phyloP scores from a whole-genome alignment of 2,797 vertebrate genomes.

The Betta splendens region DNA sequence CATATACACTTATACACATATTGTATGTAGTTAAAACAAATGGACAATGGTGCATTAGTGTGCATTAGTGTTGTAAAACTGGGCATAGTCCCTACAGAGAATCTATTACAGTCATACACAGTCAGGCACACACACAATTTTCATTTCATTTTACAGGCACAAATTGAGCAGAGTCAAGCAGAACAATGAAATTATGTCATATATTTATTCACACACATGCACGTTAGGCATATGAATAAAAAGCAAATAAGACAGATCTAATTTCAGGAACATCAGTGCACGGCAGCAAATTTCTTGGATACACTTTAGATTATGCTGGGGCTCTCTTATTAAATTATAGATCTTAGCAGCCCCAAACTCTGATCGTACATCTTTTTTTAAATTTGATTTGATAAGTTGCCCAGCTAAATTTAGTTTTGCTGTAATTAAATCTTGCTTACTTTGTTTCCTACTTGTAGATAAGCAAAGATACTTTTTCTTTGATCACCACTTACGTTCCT shows the following conservation, averaged over 20 bases:
- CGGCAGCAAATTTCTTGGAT: slow-evolving; percentile 63
- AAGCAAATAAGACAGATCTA: slow-evolving; percentile 72
- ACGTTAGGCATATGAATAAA: slow-evolving; percentile 69
- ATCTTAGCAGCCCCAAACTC: slow-evolving; percentile 61
- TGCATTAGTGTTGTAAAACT: slow-evolving; percentile 23
- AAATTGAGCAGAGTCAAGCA: slow-evolving; percentile 71
- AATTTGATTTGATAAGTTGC: slow-evolving; percentile 77
- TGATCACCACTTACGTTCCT: slow-evolving; percentile 27
- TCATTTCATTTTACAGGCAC: slow-evolving; percentile 66
- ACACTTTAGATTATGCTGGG: slow-evolving; percentile 63
- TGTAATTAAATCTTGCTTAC: slow-evolving; percentile 72
- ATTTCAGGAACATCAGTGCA: slow-evolving; percentile 69
- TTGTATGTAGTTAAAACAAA: slow-evolving; percentile 27
- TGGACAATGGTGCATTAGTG: slow-evolving; percentile 33
- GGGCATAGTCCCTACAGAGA: slow-evolving; percentile 50
- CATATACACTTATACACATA: slow-evolving; percentile 17
- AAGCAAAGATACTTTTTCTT: slow-evolving; percentile 42
- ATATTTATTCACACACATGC: slow-evolving; percentile 68
- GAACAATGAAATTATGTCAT: slow-evolving; percentile 71
- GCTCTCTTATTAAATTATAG: slow-evolving; percentile 75
- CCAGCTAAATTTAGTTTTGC: slow-evolving; percentile 74
- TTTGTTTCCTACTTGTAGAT: slow-evolving; percentile 65
- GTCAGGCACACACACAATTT: slow-evolving; percentile 29
- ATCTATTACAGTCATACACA: slow-evolving; percentile 43
- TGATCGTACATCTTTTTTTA: slow-evolving; percentile 67